Base-by-base conservation (phyloP, 2,113 vertebrate species). In the Felis catus region DNA sequence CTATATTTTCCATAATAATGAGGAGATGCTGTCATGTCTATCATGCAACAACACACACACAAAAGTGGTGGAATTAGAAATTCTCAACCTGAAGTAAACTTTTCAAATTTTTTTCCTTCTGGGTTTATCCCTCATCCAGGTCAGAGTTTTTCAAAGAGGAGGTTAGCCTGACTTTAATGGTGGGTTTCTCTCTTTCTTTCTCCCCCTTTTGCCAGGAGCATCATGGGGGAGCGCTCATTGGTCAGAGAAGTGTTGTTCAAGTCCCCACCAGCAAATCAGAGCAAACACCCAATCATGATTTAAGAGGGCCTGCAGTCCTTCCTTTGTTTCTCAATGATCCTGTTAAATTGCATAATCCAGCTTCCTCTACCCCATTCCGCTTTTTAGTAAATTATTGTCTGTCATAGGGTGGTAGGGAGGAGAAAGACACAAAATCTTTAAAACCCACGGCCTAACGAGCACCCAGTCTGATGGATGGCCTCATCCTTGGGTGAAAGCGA, bases 1-100 rank as follows among this genome's bases (percentile, higher is more conserved):
- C 99, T 99, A 99, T 99, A 99, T 99, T 99, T 99, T 99, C 99
- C 99, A 99, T 99, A 99, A 99, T 99, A 99, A 99, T 99, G 99
- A 99, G 99, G 98, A 98, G 97, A 98, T 98, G 98, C 99, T 99
- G 98, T 99, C 99, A 99, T 98, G 99, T 99, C 99, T 99, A 98
- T 99, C 99, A 99, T 99, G 99, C 98, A 99, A 99, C 99, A 98
- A 98, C 97, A 98, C 94, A 98, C 97, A 97, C 96, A 97, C 87
- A 98, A 98, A 98, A 97, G 97, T 98, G 96, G 97, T 85, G 84
- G 93, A 89, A 98, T 98, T 98, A 98, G 98, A 98, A 98, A 98
- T 98, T 93, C 97, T 98, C 98, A 98, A 98, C 98, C 95, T 96
- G 98, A 98, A 98, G 98, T 98, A 98, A 99, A 99, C 99, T 99